Conservation (phyloP, 2,888 invertebrate genomes). For the Merodon equestris region DNA sequence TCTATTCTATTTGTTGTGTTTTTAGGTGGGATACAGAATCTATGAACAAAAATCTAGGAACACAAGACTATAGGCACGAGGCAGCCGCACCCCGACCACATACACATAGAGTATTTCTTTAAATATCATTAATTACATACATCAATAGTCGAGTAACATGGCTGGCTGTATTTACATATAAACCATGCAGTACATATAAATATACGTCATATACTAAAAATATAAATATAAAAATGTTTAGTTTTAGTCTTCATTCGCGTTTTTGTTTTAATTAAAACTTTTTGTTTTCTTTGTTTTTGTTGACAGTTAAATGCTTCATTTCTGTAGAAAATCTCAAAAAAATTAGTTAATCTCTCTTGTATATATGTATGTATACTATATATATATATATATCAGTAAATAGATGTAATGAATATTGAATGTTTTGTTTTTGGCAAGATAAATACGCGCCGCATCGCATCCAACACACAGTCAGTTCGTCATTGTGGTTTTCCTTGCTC, state of each 20-base stretch:
- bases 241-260: slow-evolving; percentile 64
- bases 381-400: slow-evolving; percentile 25
- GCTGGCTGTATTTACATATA: slow-evolving; percentile 34
- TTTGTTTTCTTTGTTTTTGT: slow-evolving; percentile 25
- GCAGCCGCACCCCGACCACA: background rate
- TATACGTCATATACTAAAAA: slow-evolving; percentile 47
- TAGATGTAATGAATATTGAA: slow-evolving; percentile 30
- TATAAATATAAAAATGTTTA: slow-evolving; percentile 63
- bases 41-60: slow-evolving; percentile 26
- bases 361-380: background rate
- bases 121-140: slow-evolving; percentile 57
- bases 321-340: slow-evolving; percentile 65
- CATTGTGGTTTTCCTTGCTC: slow-evolving; percentile 16
- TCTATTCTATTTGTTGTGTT: no score
- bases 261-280: no score
- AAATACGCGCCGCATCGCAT: slow-evolving; percentile 21
- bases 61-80: slow-evolving; percentile 19
- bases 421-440: slow-evolving; percentile 58
- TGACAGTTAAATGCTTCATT: slow-evolving; percentile 62
- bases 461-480: slow-evolving; percentile 52
- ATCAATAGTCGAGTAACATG: slow-evolving; percentile 56
- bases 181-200: background rate
- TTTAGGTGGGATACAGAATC: background rate
- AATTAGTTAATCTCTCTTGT: background rate
- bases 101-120: slow-evolving; percentile 39